A percentile compares a stretch with the other conserved stretches of the same genome.
Evolutionary conservation across 2,113 vertebrate species (phyloP).

Genomic region (Osmerus mordax): DNA sequence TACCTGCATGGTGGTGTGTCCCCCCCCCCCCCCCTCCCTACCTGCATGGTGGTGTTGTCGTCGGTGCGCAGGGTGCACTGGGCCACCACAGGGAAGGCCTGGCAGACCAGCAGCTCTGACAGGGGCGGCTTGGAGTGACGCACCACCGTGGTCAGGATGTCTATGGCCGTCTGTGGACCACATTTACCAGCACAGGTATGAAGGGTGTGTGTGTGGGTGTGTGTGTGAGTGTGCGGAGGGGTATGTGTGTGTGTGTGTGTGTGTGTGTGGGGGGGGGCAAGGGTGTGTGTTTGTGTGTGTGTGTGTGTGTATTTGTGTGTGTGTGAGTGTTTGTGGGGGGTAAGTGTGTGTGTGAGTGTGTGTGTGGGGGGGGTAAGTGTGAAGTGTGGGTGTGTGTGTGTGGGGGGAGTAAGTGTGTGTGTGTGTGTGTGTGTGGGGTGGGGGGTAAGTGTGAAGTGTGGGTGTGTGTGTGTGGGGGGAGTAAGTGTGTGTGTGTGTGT

Average conservation of each 20-base stretch:
- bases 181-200: background rate
- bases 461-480: background rate
- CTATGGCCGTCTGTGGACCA: slow-evolving; percentile 87
- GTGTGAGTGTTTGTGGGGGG: too few species aligned
- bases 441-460: too few species aligned
- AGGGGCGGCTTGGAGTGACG: slow-evolving; percentile 91
- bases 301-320: background rate
- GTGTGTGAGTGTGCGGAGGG: background rate
- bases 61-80: slow-evolving; percentile 81
- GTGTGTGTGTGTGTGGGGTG: background rate
- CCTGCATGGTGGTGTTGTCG: slow-evolving; percentile 97
- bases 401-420: background rate
- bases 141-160: slow-evolving; percentile 95
- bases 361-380: too few species aligned
- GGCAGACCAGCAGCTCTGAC: slow-evolving; percentile 92
- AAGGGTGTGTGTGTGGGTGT: too few species aligned
- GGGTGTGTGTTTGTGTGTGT: background rate
- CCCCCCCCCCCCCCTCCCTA: slow-evolving; percentile 40
- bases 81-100: slow-evolving; percentile 93
- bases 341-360: too few species aligned
- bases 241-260: background rate
- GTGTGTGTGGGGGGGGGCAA: background rate
- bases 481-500: background rate
- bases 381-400: too few species aligned
- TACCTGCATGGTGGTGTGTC: background rate